These are phyloP conservation scores for Pseudococcus jackbeardsleyi DNA, from an alignment of 2,888 invertebrate species.

Conservation along the genomic window DNA sequence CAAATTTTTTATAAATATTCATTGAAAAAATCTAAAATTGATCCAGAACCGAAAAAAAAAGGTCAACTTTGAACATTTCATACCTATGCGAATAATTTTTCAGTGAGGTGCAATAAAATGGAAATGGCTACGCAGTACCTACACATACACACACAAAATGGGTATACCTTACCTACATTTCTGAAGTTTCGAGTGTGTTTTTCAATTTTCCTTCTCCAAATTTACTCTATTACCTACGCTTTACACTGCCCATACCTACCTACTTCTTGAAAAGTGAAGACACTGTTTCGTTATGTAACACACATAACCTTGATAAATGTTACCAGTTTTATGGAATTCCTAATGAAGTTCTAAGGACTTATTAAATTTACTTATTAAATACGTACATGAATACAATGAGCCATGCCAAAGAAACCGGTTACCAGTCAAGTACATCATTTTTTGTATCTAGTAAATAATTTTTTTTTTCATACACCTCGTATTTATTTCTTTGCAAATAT, in stretches of 20 bases:
- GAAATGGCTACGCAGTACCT: too few species aligned
- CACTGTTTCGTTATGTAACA: background rate
- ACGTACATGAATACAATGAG: background rate
- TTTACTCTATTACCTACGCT: too few species aligned
- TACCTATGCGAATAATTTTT: too few species aligned
- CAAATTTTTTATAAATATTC: too few species aligned
- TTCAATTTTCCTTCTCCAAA: background rate
- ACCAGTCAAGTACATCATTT: background rate
- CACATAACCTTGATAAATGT: conserved; percentile 33
- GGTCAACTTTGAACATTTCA: too few species aligned
- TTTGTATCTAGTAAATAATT: background rate
- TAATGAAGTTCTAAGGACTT: conserved; percentile 16
- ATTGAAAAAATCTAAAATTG: too few species aligned
- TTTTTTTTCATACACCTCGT: background rate
- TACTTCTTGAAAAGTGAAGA: background rate
- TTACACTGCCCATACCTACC: too few species aligned
- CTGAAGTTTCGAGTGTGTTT: background rate
- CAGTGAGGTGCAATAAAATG: too few species aligned
- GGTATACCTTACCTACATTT: too few species aligned
- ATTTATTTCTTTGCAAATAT: too few species aligned
- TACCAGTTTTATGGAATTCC: conserved; percentile 39
- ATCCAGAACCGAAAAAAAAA: too few species aligned
- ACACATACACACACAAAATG: too few species aligned
- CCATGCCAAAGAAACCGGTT: conserved; percentile 13
- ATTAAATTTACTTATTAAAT: conserved; percentile 35